A percentile compares a stretch with the other conserved stretches of the same genome.
These are phyloP conservation scores for Zaprionus gabonicus DNA, from an alignment of 1,140 invertebrate genomes.

Conservation along the genomic window DNA sequence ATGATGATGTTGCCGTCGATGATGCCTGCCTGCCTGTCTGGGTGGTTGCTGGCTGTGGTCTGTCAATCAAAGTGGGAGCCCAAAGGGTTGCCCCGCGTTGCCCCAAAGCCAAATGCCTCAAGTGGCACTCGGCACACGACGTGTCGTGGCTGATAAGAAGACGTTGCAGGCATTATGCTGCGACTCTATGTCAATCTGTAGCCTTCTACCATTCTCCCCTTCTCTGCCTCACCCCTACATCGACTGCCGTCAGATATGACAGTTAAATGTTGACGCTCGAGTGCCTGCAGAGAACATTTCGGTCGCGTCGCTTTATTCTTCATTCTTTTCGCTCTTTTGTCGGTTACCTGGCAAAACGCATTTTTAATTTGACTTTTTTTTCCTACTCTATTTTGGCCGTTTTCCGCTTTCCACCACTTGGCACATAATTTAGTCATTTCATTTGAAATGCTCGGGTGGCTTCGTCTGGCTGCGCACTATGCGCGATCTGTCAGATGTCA, in stretches of 20 bases:
- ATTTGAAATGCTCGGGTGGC: conserved; percentile 60
- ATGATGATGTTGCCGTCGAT: conserved; percentile 36
- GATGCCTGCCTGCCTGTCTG: neutral
- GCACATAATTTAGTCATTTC: conserved; percentile 82
- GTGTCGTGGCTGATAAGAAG: conserved; percentile 64
- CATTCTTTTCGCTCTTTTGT: conserved; percentile 10
- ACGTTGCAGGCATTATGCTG: conserved; percentile 33
- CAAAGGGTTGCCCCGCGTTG: conserved; percentile 52
- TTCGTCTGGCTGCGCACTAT: conserved; percentile 37
- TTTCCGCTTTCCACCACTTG: conserved; percentile 78
- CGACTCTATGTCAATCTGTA: conserved; percentile 36
- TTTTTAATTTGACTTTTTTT: conserved; percentile 70
- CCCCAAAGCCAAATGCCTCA: conserved; percentile 51
- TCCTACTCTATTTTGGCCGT: conserved; percentile 29
- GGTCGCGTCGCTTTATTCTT: neutral
- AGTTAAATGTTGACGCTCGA: conserved; percentile 81
- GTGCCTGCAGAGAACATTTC: conserved; percentile 41
- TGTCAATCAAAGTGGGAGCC: conserved; percentile 64
- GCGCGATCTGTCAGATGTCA: conserved; percentile 81
- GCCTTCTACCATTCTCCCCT: neutral
- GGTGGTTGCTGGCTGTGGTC: conserved; percentile 55
- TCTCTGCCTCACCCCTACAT: neutral
- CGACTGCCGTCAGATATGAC: conserved; percentile 67
- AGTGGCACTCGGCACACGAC: conserved; percentile 59
- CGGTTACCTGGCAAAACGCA: conserved; percentile 68